Evolutionary conservation across 2,888 invertebrate genomes (phyloP), one percentile per base, ranked within the genome.

Genomic region (Habroteleia sp.): DNA sequence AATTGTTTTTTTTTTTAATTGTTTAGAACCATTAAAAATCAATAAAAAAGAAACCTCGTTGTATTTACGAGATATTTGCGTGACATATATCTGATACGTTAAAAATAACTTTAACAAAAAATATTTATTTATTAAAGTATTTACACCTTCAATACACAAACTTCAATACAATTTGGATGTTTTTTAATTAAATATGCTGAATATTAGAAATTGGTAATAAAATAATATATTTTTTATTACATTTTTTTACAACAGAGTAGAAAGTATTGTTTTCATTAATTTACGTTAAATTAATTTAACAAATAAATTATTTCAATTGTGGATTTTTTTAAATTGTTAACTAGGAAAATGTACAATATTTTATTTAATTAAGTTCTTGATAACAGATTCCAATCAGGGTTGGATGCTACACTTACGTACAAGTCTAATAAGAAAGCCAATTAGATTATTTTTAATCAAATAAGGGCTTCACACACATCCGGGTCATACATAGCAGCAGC

Each of bases 381-480:
- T 39, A 39, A 17, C 39, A 39, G 4, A 39, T 20, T 8, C 8
- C 17, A 39, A 17, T 17, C 39, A 39, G 4, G 8, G 17, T 39
- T 39, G 17, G 13, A 41, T 11, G 41, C 41, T 23, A 23, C 7
- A 41, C 41, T 41, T 25, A 42, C 25, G 27, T 42, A 27, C 6
- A 42, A 42, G 42, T 25, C 25, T 42, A 42, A 42, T 42, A 42
- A 42, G 23, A 25, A 42, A 42, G 42, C 25, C 42, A 42, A 37
- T 6, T 37, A 37, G 37, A 42, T 42, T 25, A 23, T 42, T 42
- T 42, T 25, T 13, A 23, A 11, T 25, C 25, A 42, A 23, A 42
- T 42, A 42, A 42, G 42, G 42, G 27, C 42, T 42, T 42, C 42
- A 8, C 14, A 25, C 27, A 25, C 27, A 42, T 42, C 41, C 10